Evolutionary conservation across 2,113 vertebrate genomes (phyloP), one percentile per base, ranked within the genome.

Genomic region (Atrichornis clamosus): DNA sequence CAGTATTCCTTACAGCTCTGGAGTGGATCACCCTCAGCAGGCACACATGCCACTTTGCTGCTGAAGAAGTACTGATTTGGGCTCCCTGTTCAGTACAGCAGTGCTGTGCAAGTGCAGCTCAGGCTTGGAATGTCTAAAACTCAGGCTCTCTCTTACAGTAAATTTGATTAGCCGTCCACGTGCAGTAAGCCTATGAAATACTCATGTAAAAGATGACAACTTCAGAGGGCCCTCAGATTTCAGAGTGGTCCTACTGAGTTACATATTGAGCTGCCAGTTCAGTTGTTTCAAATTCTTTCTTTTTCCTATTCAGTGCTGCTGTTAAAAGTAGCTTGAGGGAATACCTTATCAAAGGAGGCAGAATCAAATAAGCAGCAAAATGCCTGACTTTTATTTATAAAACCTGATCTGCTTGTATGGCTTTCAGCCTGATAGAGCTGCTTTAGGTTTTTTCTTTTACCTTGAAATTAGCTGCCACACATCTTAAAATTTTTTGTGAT

Each of bases 21-120:
- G 42, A 47, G 70, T 9, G 83, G n/a, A 50, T 76, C 19, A 15
- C 7, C 2, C 8, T 60, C 7, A 8, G 27, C 32, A 49, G 44
- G 23, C 35, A 16, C 23, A 32, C 10, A 11, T 19, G 32, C 41
- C 39, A 46, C 8, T 62, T 76, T 44, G 44, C 41, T 42, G 1
- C 67, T 76, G 84, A 44, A 30, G 44, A 46, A 60, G 15, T n/a
- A 13, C 22, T 44, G 33, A 6, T 23, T 28, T 23, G 52, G 39
- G 19, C 32, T 76, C 6, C 3, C 1, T 1, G 0, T 41, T 69
- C 18, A 21, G 15, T 52, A 26, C 1, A 2, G 30, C 12, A 37
- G n/a, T 39, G 23, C 41, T 67, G 32, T 35, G 13, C 42, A 58
- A 52, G 27, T 7, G 1, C 26, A 65, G 16, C 35, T 74, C 60